Evolutionary conservation across 2,113 vertebrate species (phyloP).

Genomic region (Mastomys coucha): DNA sequence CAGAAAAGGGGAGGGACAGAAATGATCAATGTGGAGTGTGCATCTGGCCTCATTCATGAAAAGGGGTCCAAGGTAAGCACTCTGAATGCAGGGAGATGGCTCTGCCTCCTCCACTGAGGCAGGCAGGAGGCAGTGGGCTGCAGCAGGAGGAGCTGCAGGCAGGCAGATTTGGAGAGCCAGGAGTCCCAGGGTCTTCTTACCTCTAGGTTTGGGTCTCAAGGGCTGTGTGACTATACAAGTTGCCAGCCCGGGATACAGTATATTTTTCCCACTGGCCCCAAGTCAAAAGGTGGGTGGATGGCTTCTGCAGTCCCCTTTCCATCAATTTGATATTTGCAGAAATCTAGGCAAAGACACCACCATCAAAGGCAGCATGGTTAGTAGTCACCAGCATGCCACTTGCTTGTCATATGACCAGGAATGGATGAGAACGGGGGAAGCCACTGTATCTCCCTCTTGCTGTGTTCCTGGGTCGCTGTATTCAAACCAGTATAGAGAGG

Average conservation of each 20-base stretch:
- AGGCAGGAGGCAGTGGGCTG: not conserved
- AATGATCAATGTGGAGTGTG: constrained; percentile 86
- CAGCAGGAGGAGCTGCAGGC: not conserved
- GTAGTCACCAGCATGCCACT: not conserved
- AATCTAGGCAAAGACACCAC: not conserved
- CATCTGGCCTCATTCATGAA: constrained; percentile 89
- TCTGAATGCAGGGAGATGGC: constrained; percentile 24
- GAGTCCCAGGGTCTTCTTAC: not conserved
- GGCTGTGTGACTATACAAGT: not conserved
- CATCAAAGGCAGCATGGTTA: not conserved
- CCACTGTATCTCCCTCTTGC: not conserved
- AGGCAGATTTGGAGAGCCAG: not conserved
- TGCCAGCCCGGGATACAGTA: not conserved
- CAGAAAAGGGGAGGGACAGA: constrained; percentile 86
- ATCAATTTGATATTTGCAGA: not conserved
- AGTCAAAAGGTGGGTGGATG: not conserved
- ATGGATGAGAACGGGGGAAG: not conserved
- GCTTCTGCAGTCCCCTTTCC: not conserved
- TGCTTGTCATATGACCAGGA: not conserved
- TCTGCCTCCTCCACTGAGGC: not conserved
- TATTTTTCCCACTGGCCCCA: not conserved
- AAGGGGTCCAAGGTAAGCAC: constrained; percentile 84
- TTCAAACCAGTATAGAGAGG: not conserved
- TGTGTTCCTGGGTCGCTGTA: not conserved
- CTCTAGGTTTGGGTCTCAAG: not conserved